A percentile compares a stretch with the other conserved stretches of the same genome.
Conservation (phyloP, 2,888 invertebrate species). For the Toxonevra muliebris region DNA sequence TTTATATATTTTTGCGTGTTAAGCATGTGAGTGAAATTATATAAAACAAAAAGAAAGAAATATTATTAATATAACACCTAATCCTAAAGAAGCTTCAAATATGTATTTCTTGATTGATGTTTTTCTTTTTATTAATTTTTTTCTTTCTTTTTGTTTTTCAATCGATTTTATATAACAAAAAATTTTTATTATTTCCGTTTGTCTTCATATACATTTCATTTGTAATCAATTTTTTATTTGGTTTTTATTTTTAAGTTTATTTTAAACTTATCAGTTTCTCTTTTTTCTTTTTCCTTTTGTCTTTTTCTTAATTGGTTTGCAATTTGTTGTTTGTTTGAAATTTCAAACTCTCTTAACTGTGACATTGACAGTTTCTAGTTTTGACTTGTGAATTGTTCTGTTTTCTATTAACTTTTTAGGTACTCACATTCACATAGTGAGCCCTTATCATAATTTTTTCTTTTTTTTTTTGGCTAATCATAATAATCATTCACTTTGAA, state of each 20-base stretch:
- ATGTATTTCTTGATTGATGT: no score
- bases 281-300: not conserved
- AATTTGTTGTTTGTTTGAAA: not conserved
- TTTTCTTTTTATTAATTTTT: no score
- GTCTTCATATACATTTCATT: not conserved
- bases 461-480: no score
- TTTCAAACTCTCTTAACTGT: no score
- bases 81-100: no score
- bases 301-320: not conserved
- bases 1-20: constrained; percentile 1
- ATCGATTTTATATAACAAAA: not conserved
- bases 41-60: constrained; percentile 2
- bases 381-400: not conserved
- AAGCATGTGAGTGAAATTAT: not conserved
- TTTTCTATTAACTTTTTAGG: not conserved
- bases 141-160: not conserved
- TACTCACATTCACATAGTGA: not conserved
- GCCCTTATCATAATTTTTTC: no score
- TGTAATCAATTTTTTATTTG: not conserved
- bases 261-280: not conserved
- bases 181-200: not conserved
- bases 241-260: not conserved
- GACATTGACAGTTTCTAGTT: no score
- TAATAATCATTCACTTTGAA: no score
- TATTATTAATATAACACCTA: not conserved